Evolutionary conservation across 1,140 invertebrate species (phyloP), one percentile per base, ranked within the genome.

Genomic region (Diploscapter pachys): DNA sequence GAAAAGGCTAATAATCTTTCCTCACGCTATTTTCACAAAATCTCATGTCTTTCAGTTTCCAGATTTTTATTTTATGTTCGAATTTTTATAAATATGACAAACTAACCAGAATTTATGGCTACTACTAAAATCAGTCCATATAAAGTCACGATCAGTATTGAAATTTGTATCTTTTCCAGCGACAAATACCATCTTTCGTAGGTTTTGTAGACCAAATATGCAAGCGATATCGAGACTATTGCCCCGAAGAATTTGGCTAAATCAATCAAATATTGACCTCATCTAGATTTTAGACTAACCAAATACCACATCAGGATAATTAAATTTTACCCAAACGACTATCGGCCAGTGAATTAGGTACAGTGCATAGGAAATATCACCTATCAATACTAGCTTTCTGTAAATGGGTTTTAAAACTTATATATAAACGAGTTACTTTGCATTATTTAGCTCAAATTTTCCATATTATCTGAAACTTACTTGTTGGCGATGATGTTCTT

Each of bases 141-240:
- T 56, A 59, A 70, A 13, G 62, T 2, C 6, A 70, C 31, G 53
- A 70, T 50, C 55, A 70, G 59, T 5, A 61, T 52, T 3, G 62
- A 48, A 9, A 51, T 70, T 51, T 70, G 56, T 8, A 52, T 48
- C 49, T 50, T 70, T 8, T 59, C 68, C 51, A 57, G 13, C 53
- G 50, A 61, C 13, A 70, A 13, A 13, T 70, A 70, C 68, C 68
- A 70, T 70, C 63, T 70, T 50, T 70, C 55, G 11, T 61, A 70
- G 13, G 68, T 59, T 53, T 70, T 59, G 2, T 50, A 70, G 59
- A 61, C 53, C 6, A 50, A 6, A 4, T 52, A 52, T 4, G 68
- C 68, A 2, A 70, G 68, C 13, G 62, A 3, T 4, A 70, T 13
- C 4, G 68, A 59, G 4, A 70, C 5, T 2, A 49, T 51, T 4